A percentile compares a stretch with the other conserved stretches of the same genome.
Evolutionary conservation across 1,140 invertebrate species (phyloP).

Genomic region (Zaprionus tsacasi): DNA sequence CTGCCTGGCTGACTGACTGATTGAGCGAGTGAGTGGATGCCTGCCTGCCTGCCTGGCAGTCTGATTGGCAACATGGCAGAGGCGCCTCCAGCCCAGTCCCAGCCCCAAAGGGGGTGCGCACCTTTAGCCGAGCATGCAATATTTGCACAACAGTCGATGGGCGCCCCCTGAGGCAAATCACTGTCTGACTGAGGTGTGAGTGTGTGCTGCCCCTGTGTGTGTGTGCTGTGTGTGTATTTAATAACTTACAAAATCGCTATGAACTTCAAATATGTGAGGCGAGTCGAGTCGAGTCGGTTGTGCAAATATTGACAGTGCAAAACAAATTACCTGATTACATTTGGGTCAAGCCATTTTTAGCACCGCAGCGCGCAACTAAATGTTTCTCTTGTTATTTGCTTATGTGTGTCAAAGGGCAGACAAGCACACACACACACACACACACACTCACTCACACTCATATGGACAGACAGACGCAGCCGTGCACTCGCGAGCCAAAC

Average conservation of each 20-base stretch:
- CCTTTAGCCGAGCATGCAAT: conserved; percentile 54
- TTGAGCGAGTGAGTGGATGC: conserved; percentile 10
- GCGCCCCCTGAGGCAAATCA: conserved; percentile 43
- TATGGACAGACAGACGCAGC: conserved; percentile 18
- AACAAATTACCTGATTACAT: conserved; percentile 79
- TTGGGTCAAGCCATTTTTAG: conserved; percentile 72
- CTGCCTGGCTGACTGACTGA: conserved; percentile 14
- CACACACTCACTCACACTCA: conserved; percentile 23
- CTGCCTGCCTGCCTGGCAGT: conserved; percentile 3
- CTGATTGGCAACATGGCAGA: conserved; percentile 13
- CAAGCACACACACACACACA: conserved; percentile 21
- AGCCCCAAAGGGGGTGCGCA: conserved; percentile 3
- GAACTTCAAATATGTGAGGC: conserved; percentile 71
- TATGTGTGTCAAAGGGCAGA: conserved; percentile 38
- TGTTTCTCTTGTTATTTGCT: conserved; percentile 61
- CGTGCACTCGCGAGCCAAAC: conserved; percentile 56
- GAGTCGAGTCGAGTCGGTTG: conserved; percentile 21
- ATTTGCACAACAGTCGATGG: conserved; percentile 50
- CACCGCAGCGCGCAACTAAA: conserved; percentile 60
- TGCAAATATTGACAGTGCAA: conserved; percentile 69
- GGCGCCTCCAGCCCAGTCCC: conserved; percentile 6
- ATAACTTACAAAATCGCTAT: conserved; percentile 70
- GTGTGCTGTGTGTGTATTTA: conserved; percentile 34
- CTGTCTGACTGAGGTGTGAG: conserved; percentile 20
- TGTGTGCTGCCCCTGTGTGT: conserved; percentile 8